These are phyloP conservation scores for Papilio helenus DNA, from an alignment of 1,140 invertebrate genomes.

Conservation along the genomic window DNA sequence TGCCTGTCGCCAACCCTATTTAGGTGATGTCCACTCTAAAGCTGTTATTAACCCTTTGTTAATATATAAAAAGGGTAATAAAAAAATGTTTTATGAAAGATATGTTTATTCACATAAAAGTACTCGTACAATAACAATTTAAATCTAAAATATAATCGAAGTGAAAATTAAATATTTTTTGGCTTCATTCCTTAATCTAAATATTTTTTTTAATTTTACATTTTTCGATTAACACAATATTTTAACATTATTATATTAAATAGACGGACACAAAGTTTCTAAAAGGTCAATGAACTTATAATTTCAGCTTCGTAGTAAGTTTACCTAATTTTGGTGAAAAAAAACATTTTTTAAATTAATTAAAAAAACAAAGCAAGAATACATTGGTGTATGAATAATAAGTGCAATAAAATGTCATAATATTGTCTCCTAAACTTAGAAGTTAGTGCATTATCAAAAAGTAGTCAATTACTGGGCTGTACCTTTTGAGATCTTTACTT, in stretches of 20 bases:
- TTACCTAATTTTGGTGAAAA: too few relatives aligned
- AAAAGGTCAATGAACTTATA: not conserved
- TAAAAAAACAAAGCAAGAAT: not conserved
- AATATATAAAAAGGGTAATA: not conserved
- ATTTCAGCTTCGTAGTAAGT: too few relatives aligned
- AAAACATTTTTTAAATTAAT: too few relatives aligned
- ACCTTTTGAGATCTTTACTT: not conserved
- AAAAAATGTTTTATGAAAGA: not conserved
- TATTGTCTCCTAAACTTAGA: not conserved
- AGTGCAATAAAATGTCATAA: not conserved
- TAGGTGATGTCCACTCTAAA: not conserved
- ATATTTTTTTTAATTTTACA: not conserved
- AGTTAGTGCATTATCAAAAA: not conserved
- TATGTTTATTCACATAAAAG: not conserved
- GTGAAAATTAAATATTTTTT: not conserved
- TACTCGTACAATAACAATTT: not conserved
- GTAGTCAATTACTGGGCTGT: not conserved
- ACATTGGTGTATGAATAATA: not conserved
- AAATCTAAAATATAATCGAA: not conserved
- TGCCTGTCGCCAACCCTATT: too few relatives aligned
- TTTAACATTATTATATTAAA: not conserved
- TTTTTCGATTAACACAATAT: not conserved
- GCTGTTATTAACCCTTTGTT: not conserved
- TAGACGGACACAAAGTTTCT: not conserved
- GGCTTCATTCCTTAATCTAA: not conserved